Evolutionary conservation across 2,888 invertebrate genomes (phyloP), one percentile per base, ranked within the genome.

Genomic region (Lissocephala sabroskyi): DNA sequence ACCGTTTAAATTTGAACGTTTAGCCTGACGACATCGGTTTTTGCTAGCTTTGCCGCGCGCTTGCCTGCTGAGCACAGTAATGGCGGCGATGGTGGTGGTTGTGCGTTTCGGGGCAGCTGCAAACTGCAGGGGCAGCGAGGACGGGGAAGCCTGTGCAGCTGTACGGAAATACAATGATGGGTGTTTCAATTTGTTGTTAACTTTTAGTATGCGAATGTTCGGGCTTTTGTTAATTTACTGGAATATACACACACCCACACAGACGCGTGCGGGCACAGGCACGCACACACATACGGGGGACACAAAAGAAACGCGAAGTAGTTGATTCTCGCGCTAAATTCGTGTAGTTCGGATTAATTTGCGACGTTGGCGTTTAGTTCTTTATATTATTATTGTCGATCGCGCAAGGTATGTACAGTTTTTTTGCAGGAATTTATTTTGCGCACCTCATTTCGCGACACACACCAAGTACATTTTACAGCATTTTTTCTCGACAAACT

Each of bases 1-100:
- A 18, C n/a, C 37, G 37, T 19, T 19, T 30, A 10, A 30, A 30
- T 7, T 11, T 7, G n/a, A 37, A 37, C 37, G 37, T 37, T 37
- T 37, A 37, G 9, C 11, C 10, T 30, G 30, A 30, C 30, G 9
- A 30, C 30, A 11, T 30, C 30, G 10, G 11, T 11, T 30, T n/a
- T 37, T 37, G 19, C 37, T 18, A 18, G 4, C n/a, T 37, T 37
- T 19, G 2, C 18, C 18, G 10, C 37, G 37, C 37, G 37, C 37
- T 18, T 19, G 10, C n/a, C 19, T 37, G 10, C 3, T 9, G n/a
- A n/a, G n/a, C 36, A 37, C 36, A 37, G n/a, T n/a, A 10, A n/a
- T 19, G 16, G 14, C 13, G 1, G 16, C 17, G 13, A 2, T 37
- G 19, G 10, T 6, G 10, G 19, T 18, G 19, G 4, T 19, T 37